A percentile compares a stretch with the other conserved stretches of the same genome.
phyloP scores from a whole-genome alignment of 2,797 vertebrate genomes.

The Tadarida brasiliensis region DNA sequence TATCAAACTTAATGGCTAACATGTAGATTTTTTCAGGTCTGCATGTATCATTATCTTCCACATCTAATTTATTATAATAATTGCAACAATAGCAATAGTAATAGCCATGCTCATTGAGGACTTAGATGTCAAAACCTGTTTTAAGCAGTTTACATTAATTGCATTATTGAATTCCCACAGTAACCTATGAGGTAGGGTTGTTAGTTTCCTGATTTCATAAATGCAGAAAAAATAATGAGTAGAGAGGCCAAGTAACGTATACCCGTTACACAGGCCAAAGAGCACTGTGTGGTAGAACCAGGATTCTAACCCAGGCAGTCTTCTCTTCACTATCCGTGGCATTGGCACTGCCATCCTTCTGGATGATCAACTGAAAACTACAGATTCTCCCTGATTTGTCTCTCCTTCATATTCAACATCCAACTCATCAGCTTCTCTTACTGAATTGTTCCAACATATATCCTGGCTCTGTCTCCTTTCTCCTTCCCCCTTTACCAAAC shows the following conservation, averaged over 20 bases:
- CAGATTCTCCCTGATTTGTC: neutral
- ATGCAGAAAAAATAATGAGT: neutral
- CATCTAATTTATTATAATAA: neutral
- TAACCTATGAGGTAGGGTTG: neutral
- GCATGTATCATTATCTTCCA: neutral
- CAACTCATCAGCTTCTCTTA: neutral
- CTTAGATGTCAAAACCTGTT: neutral
- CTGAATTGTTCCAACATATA: neutral
- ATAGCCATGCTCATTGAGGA: neutral
- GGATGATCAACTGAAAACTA: neutral
- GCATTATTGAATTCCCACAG: neutral
- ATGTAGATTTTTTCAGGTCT: neutral
- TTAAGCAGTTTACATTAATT: neutral
- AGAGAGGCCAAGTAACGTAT: neutral
- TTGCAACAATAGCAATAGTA: neutral
- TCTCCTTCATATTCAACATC: neutral
- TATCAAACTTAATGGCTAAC: neutral
- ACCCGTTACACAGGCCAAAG: neutral
- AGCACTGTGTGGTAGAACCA: neutral
- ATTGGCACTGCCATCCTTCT: neutral
- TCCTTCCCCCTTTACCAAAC: neutral
- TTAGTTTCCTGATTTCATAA: slow-evolving; percentile 19
- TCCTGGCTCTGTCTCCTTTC: neutral
- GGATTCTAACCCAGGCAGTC: neutral
- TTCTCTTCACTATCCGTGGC: neutral